These are phyloP conservation scores for Tortrix viridana DNA, from an alignment of 2,888 invertebrate genomes.

Conservation along the genomic window DNA sequence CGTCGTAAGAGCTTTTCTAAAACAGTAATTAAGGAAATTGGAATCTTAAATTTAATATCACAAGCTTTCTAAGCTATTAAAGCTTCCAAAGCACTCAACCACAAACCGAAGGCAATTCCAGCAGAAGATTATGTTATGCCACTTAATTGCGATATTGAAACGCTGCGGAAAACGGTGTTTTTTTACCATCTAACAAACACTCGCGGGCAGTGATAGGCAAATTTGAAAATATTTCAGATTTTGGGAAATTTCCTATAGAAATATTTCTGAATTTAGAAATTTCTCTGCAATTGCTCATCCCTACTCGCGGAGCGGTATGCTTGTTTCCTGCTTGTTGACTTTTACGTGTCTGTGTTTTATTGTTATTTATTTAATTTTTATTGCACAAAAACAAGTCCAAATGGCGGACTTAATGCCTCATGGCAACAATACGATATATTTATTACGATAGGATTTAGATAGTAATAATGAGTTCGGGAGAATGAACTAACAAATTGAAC, in stretches of 20 bases:
- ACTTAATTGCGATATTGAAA: conserved; percentile 29
- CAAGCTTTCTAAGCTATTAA: conserved; percentile 28
- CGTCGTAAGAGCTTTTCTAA: too few relatives aligned
- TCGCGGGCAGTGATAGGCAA: neutral
- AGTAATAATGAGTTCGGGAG: too few relatives aligned
- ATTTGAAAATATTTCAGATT: too few relatives aligned
- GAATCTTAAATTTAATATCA: conserved; percentile 10
- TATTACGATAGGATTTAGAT: too few relatives aligned
- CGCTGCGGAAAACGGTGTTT: conserved; percentile 35
- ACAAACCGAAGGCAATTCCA: conserved; percentile 20
- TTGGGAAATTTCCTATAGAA: too few relatives aligned
- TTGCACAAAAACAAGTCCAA: too few relatives aligned
- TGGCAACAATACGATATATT: too few relatives aligned
- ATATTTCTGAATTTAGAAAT: too few relatives aligned
- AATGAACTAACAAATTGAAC: too few relatives aligned
- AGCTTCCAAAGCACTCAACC: conserved; percentile 13
- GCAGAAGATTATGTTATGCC: conserved; percentile 10
- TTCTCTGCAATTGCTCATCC: too few relatives aligned
- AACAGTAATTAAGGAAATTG: too few relatives aligned
- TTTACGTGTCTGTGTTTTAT: conserved; percentile 7
- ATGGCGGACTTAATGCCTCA: too few relatives aligned
- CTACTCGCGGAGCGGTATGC: conserved; percentile 3
- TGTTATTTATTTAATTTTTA: neutral
- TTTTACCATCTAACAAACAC: conserved; percentile 17
- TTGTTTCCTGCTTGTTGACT: conserved; percentile 22